These are phyloP conservation scores for Cloeon dipterum DNA, from an alignment of 2,888 invertebrate species.

Conservation along the genomic window DNA sequence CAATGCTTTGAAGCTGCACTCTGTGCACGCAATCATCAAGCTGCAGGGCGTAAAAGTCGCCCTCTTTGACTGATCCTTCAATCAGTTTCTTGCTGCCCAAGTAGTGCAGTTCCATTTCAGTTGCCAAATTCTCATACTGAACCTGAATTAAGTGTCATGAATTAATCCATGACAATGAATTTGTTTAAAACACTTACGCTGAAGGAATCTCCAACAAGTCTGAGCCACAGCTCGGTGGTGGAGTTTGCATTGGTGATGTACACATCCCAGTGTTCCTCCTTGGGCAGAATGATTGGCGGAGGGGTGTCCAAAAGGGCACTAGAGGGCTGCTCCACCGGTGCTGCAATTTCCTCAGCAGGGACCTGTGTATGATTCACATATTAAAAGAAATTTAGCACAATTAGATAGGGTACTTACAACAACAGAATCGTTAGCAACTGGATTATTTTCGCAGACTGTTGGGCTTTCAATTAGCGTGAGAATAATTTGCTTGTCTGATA, in stretches of 20 bases:
- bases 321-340: too few species aligned
- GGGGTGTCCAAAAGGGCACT: conserved; percentile 10
- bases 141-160: conserved; percentile 16
- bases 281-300: conserved; percentile 13
- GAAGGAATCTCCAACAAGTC: conserved; percentile 37
- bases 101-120: conserved; percentile 20
- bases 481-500: not conserved
- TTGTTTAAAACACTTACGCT: conserved; percentile 25
- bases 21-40: conserved; percentile 22
- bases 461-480: too few species aligned
- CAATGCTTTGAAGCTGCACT: conserved; percentile 17
- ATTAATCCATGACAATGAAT: too few species aligned
- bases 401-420: too few species aligned
- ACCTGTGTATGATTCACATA: too few species aligned
- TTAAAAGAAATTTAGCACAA: too few species aligned
- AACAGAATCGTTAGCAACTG: conserved; percentile 8
- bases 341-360: too few species aligned
- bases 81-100: conserved; percentile 9
- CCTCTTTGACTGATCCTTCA: conserved; percentile 12
- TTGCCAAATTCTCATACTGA: conserved; percentile 16
- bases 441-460: too few species aligned
- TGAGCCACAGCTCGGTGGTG: conserved; percentile 38
- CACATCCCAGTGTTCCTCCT: conserved; percentile 30
- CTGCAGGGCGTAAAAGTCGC: conserved; percentile 21
- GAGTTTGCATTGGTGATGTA: conserved; percentile 34